A percentile compares a stretch with the other conserved stretches of the same genome.
Evolutionary conservation across 2,797 vertebrate species (phyloP).

Genomic region (Psittacula echo): DNA sequence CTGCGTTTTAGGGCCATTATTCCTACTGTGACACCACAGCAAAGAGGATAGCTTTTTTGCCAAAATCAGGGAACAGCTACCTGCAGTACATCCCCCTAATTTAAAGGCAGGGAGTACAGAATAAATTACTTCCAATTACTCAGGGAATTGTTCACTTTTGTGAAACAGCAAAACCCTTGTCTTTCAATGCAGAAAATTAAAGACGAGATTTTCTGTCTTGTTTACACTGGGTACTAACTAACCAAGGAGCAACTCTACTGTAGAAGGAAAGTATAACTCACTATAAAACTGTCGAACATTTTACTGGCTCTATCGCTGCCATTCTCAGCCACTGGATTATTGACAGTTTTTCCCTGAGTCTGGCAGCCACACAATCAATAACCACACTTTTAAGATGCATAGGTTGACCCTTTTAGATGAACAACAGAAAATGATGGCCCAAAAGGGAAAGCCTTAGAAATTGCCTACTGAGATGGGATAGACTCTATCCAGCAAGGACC

Average conservation of each 20-base stretch:
- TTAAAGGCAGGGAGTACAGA: not conserved
- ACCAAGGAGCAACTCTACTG: not conserved
- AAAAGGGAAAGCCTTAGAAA: not conserved
- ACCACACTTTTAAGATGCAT: not conserved
- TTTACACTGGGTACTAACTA: not conserved
- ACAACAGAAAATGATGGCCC: rapidly evolving
- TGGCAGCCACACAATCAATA: not conserved
- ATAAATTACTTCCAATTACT: constrained; percentile 44
- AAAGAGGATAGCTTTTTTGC: not conserved
- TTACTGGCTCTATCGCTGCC: not conserved
- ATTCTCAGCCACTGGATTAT: not conserved
- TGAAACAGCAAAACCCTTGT: constrained; percentile 7
- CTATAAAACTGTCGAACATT: not conserved
- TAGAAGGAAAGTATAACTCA: not conserved
- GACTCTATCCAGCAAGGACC: not conserved
- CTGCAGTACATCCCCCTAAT: not conserved
- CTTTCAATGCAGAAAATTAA: constrained; percentile 25
- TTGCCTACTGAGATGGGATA: not conserved
- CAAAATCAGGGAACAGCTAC: constrained; percentile 21
- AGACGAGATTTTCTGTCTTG: not conserved
- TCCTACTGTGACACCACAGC: not conserved
- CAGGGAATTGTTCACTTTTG: not conserved
- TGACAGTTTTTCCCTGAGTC: not conserved
- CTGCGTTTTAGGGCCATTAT: constrained; percentile 29
- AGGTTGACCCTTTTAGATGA: not conserved